Percentiles rank a stretch among this genome's conserved stretches.
Conservation (phyloP, 2,113 vertebrate genomes). For the Rhineura floridana region DNA sequence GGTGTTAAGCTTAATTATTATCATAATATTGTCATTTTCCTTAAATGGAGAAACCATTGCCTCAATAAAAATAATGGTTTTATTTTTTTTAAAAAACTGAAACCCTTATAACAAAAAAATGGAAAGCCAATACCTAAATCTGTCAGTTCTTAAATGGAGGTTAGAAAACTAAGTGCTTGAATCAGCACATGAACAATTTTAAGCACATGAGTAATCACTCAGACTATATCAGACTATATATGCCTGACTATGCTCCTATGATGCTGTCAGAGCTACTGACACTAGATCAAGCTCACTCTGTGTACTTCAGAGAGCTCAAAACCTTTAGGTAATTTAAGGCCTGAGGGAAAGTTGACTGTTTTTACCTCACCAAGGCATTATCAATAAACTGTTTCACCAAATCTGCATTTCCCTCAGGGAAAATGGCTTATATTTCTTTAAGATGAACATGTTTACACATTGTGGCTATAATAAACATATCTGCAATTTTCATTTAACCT, state of each 20-base stretch:
- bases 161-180: conserved; percentile 21
- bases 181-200: conserved; percentile 51
- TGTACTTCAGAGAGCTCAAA: conserved; percentile 25
- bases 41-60: too few species aligned
- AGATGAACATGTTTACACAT: conserved; percentile 32
- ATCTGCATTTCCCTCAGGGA: conserved; percentile 58
- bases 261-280: not conserved
- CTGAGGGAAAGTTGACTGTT: conserved; percentile 47
- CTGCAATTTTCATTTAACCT: conserved; percentile 45
- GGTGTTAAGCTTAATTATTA: too few species aligned
- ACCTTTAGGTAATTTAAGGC: conserved; percentile 21
- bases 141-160: conserved; percentile 16
- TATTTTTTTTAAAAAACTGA: not conserved
- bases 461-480: conserved; percentile 54
- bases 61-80: not conserved
- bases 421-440: conserved; percentile 36
- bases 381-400: conserved; percentile 55
- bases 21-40: too few species aligned
- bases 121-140: not conserved
- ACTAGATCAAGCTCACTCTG: not conserved
- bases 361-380: conserved; percentile 56
- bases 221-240: too few species aligned
- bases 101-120: not conserved
- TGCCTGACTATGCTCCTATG: conserved; percentile 14
- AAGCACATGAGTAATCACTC: conserved; percentile 42